Conservation (phyloP, 2,888 invertebrate species). For the Meliscaeva auricollis region DNA sequence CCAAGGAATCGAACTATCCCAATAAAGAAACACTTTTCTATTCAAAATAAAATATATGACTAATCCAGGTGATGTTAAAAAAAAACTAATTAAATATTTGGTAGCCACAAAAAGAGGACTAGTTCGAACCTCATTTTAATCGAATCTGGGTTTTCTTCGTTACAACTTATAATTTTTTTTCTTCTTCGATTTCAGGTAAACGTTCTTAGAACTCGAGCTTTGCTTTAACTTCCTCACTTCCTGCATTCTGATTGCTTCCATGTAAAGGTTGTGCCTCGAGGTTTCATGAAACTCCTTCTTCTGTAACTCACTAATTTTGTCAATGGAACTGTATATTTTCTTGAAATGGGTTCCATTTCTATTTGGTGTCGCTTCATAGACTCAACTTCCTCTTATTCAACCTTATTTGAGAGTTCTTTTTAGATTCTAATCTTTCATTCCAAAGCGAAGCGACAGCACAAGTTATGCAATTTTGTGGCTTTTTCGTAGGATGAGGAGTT, state of each 20-base stretch:
- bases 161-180: no score
- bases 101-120: no score
- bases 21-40: no score
- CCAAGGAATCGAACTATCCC: no score
- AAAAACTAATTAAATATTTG: no score
- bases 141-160: no score
- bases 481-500: no score
- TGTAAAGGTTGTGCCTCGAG: constrained; percentile 20
- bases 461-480: neutral
- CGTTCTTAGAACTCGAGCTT: constrained; percentile 5
- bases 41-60: no score
- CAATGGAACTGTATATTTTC: constrained; percentile 28
- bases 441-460: constrained; percentile 1
- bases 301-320: constrained; percentile 9
- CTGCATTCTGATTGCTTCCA: constrained; percentile 7
- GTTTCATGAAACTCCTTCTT: constrained; percentile 14
- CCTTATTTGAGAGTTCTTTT: neutral
- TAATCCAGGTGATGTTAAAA: no score
- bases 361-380: neutral
- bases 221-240: constrained; percentile 14
- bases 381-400: neutral
- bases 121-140: no score
- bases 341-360: neutral
- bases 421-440: neutral
- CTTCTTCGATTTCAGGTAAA: no score